phyloP scores from a whole-genome alignment of 92 coral and sea anemone species.

The Epizoanthus scotinus region DNA sequence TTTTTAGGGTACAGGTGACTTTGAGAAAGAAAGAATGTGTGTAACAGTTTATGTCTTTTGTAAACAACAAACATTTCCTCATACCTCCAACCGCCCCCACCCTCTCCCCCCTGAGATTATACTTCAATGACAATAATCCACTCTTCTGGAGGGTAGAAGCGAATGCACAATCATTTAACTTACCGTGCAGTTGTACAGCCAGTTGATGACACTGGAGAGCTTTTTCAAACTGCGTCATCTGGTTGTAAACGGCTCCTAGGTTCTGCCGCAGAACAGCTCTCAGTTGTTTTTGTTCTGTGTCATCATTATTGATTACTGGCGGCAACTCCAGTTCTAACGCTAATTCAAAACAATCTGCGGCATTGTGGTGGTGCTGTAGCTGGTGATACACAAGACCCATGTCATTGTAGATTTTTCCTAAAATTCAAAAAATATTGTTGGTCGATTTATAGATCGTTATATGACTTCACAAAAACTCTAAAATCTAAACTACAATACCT shows the following conservation, averaged over 20 bases:
- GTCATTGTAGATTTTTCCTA: constrained; percentile 97
- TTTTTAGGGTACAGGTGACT: no score
- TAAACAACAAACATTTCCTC: no score
- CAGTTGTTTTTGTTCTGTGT: constrained; percentile 52
- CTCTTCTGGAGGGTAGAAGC: no score
- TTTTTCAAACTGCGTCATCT: constrained; percentile 70
- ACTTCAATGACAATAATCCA: background rate
- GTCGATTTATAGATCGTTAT: background rate
- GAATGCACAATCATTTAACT: constrained; percentile 1
- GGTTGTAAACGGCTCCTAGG: constrained; percentile 94
- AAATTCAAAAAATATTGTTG: background rate
- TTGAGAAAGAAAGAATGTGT: no score
- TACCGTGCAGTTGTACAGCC: constrained; percentile 89
- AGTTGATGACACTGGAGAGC: constrained; percentile 77
- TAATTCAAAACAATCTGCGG: constrained; percentile 89
- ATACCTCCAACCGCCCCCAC: no score
- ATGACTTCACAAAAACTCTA: no score
- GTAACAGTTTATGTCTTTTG: no score
- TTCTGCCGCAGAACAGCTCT: constrained; percentile 90
- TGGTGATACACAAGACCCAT: constrained; percentile 88
- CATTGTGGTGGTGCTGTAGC: constrained; percentile 75
- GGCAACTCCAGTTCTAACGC: constrained; percentile 72
- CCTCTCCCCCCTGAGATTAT: background rate
- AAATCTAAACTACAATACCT: no score
- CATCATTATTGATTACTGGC: constrained; percentile 28